Evolutionary conservation across 2,113 vertebrate genomes (phyloP), one percentile per base, ranked within the genome.

Genomic region (Barbus barbus): DNA sequence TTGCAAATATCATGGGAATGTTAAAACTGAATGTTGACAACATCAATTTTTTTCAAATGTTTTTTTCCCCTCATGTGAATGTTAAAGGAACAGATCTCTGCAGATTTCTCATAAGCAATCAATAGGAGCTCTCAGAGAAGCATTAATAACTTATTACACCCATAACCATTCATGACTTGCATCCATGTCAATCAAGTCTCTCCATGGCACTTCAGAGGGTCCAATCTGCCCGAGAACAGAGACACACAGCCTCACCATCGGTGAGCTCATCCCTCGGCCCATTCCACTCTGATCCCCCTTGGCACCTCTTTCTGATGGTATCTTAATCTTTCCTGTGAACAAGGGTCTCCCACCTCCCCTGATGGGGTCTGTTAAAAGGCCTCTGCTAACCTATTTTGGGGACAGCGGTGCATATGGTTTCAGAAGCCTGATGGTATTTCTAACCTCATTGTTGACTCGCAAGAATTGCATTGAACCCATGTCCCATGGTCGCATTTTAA

Each of bases 291-390:
- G 87, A 90, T 89, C 85, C 86, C 80, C 76, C 80, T 84, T 89
- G 87, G 89, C 89, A 90, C 89, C 89, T 88, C 86, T 76, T 74
- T 80, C 84, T 85, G 82, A 89, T 86, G 84, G 85, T 86, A 87
- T 89, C 85, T 87, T 88, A 90, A 91, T 90, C 87, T 91, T 86
- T 84, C 86, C 82, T 72, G 38, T 76, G 81, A 83, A 78, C 46
- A 67, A 46, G 63, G 79, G 85, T 87, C 76, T 75, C 74, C 86
- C 81, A 81, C 80, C 87, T 81, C 83, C 67, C 81, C 80, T 60
- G 38, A 18, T 85, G 67, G 78, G 46, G 81, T 58, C 38, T 63
- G 56, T 78, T 86, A 82, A 87, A 82, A 86, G 84, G 80, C 84
- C 60, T 60, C 82, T 79, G 46, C 60, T 63, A 24, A 83, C 74